phyloP scores from a whole-genome alignment of 2,113 vertebrate species.

The Pituophis catenifer region DNA sequence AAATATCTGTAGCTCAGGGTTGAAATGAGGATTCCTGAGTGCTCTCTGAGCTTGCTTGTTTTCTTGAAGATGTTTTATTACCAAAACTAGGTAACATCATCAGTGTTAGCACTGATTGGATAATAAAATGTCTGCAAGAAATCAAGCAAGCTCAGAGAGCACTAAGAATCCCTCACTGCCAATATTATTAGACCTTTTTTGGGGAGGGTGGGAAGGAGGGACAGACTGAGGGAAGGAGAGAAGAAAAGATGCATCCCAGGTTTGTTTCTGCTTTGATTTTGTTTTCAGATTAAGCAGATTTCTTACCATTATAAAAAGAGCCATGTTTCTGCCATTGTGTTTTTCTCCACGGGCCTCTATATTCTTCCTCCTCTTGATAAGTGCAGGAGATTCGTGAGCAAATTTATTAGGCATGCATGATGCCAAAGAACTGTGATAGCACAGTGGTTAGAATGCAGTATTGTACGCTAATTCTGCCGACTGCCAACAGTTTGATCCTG shows the following conservation, averaged over 20 bases:
- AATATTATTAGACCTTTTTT: neutral
- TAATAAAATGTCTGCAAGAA: neutral
- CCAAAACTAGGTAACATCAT: no score
- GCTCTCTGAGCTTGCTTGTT: neutral
- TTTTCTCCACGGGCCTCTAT: neutral
- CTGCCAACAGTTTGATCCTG: neutral
- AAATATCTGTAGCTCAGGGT: neutral
- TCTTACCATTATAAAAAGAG: neutral
- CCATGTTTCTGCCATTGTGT: neutral
- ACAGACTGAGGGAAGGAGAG: neutral
- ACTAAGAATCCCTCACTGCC: neutral
- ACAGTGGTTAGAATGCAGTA: neutral
- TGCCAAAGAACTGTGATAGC: neutral
- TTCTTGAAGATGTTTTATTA: no score
- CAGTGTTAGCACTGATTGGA: neutral
- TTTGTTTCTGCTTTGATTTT: neutral
- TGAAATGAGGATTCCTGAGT: neutral
- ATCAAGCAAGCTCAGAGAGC: neutral
- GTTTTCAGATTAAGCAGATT: neutral
- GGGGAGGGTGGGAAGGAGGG: no score
- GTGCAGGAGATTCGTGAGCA: neutral
- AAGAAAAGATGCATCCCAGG: neutral
- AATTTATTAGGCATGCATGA: conserved; percentile 11
- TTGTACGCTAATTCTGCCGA: neutral
- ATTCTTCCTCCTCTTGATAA: neutral